These are phyloP conservation scores for Astreopora myriophthalma DNA, from an alignment of 64 coral and sea anemone genomes.

Conservation along the genomic window DNA sequence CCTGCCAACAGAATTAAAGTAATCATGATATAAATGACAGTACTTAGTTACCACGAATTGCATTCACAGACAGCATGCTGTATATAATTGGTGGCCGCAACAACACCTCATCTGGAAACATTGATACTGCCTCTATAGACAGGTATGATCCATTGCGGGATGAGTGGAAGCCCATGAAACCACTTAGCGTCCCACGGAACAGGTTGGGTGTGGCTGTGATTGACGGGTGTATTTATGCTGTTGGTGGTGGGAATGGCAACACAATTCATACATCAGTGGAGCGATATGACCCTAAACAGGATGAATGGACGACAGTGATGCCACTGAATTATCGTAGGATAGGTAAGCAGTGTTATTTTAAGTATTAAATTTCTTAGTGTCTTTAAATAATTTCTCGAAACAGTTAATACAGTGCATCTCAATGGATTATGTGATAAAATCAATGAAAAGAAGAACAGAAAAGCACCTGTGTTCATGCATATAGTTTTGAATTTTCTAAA, in stretches of 20 bases:
- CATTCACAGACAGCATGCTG: constrained; percentile 67
- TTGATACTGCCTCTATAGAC: constrained; percentile 76
- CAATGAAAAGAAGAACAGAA: too few relatives aligned
- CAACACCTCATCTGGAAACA: constrained; percentile 65
- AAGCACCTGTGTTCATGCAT: too few relatives aligned
- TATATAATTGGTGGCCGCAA: constrained; percentile 83
- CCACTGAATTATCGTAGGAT: constrained; percentile 68
- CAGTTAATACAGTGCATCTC: too few relatives aligned
- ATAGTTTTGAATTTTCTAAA: too few relatives aligned
- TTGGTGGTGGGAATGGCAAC: constrained; percentile 81
- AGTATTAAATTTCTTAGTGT: too few relatives aligned
- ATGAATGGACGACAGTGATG: constrained; percentile 57
- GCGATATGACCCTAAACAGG: constrained; percentile 63
- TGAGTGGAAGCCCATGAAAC: constrained; percentile 53
- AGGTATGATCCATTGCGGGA: constrained; percentile 71
- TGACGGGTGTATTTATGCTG: constrained; percentile 70
- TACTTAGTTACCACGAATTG: background rate
- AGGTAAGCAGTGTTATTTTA: constrained; percentile 26
- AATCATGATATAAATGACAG: background rate
- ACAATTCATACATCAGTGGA: constrained; percentile 64
- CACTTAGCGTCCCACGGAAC: constrained; percentile 77
- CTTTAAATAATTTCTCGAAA: too few relatives aligned
- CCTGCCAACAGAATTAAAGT: too few relatives aligned
- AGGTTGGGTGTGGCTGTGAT: constrained; percentile 63
- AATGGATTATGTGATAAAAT: too few relatives aligned